These are phyloP conservation scores for Heteromormyrus szaboi DNA, from an alignment of 2,797 vertebrate genomes.

Conservation along the genomic window DNA sequence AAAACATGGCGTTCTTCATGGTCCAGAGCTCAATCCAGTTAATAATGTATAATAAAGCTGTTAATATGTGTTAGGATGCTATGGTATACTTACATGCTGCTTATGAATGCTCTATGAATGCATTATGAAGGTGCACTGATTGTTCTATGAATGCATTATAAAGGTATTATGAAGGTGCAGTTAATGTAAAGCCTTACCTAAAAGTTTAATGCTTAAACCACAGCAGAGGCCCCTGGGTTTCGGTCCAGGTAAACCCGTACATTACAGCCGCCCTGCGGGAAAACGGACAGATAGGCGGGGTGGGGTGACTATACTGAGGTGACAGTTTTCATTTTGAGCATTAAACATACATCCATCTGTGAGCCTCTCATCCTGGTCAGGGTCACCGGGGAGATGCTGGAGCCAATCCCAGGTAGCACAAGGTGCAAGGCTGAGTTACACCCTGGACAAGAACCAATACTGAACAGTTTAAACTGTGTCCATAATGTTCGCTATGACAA, in stretches of 20 bases:
- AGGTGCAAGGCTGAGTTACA: neutral
- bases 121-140: too few species aligned
- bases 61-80: neutral
- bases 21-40: conserved; percentile 55
- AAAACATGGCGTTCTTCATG: conserved; percentile 43
- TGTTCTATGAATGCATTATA: neutral
- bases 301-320: neutral
- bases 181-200: neutral
- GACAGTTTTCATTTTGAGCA: neutral
- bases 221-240: neutral
- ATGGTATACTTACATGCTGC: neutral
- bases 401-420: neutral
- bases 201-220: neutral
- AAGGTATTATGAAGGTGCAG: neutral
- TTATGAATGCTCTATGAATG: neutral
- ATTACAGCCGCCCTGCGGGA: neutral
- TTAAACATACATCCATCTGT: neutral
- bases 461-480: neutral
- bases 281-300: neutral
- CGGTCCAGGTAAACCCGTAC: neutral
- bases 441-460: neutral
- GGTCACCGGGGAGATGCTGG: neutral
- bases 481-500: neutral
- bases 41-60: neutral
- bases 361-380: neutral